Base-by-base conservation (phyloP, 2,888 invertebrate species). In the Gerosis bhagava region DNA sequence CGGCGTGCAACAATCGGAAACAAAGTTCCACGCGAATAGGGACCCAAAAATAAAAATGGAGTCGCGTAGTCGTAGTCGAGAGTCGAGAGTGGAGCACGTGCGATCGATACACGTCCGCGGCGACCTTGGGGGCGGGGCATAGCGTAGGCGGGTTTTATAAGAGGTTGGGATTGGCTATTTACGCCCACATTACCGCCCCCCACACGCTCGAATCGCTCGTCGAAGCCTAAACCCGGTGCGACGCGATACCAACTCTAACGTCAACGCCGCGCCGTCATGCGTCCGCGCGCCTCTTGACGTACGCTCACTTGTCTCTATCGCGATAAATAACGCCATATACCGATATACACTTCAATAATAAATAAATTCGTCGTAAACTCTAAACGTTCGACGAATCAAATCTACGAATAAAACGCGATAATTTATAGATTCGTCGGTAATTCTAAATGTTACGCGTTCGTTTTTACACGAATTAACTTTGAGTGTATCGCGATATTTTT, bases 11-110 rank as follows among this genome's bases (percentile, higher is more conserved):
- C 35, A 77, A 74, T 77, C 65, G 72, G 76, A 79, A 82, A 80
- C 83, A 83, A 80, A 80, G 72, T 77, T 82, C n/a, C 84, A 88
- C 87, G 87, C 87, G 87, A 87, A 88, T 87, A 77, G 68, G 73
- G 73, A n/a, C n/a, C 76, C 79, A 77, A 84, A 86, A 86, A n/a
- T n/a, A 87, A 87, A 87, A 89, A 89, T 88, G 88, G 86, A 84
- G 83, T 83, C 83, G 69, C 62, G 56, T 62, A 59, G 64, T 29
- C 35, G 35, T 16, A 61, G 74, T 82, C n/a, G n/a, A n/a, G n/a
- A n/a, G n/a, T n/a, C n/a, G n/a, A n/a, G n/a, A n/a, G n/a, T n/a
- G n/a, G 83, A 19, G 34, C 34, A 35, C 81, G 81, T 82, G 77
- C 83, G 88, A 88, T 87, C 88, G 84, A 87, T 86, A 84, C 69